Percentiles rank a stretch among this genome's conserved stretches.
Evolutionary conservation across 2,888 invertebrate species (phyloP).

Genomic region (Nephrocerus scutellatus): DNA sequence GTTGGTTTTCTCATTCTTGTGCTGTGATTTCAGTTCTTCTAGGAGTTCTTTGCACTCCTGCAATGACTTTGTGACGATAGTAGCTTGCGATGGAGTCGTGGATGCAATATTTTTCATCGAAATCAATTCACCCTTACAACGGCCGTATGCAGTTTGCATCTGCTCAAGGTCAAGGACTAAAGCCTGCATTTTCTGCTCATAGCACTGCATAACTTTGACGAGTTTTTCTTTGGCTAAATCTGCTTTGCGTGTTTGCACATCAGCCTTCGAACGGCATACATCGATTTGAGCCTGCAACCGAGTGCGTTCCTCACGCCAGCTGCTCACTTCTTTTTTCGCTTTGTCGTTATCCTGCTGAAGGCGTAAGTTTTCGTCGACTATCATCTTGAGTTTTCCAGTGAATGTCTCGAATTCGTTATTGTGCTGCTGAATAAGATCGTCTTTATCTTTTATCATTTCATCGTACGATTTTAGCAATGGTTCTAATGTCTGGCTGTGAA

Average conservation of each 20-base stretch:
- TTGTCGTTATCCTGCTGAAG: slow-evolving; percentile 53
- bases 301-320: slow-evolving; percentile 46
- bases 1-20: slow-evolving; percentile 61
- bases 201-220: slow-evolving; percentile 64
- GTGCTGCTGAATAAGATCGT: slow-evolving; percentile 62
- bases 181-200: slow-evolving; percentile 62
- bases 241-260: slow-evolving; percentile 54
- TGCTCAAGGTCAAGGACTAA: slow-evolving; percentile 43
- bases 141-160: slow-evolving; percentile 41
- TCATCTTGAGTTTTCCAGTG: slow-evolving; percentile 63
- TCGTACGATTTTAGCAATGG: slow-evolving; percentile 74
- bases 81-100: slow-evolving; percentile 28
- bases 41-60: slow-evolving; percentile 69
- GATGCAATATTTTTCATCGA: slow-evolving; percentile 29
- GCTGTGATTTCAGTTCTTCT: slow-evolving; percentile 68
- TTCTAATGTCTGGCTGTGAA: slow-evolving; percentile 45
- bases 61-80: slow-evolving; percentile 54
- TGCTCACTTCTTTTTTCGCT: slow-evolving; percentile 46
- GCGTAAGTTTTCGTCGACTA: slow-evolving; percentile 63
- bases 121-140: slow-evolving; percentile 42
- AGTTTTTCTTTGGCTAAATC: slow-evolving; percentile 65
- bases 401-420: slow-evolving; percentile 64
- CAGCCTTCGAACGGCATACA: slow-evolving; percentile 43
- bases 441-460: slow-evolving; percentile 69
- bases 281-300: slow-evolving; percentile 42